These are phyloP conservation scores for Drosophila prosaltans DNA, from an alignment of 1,140 invertebrate genomes.

Conservation along the genomic window DNA sequence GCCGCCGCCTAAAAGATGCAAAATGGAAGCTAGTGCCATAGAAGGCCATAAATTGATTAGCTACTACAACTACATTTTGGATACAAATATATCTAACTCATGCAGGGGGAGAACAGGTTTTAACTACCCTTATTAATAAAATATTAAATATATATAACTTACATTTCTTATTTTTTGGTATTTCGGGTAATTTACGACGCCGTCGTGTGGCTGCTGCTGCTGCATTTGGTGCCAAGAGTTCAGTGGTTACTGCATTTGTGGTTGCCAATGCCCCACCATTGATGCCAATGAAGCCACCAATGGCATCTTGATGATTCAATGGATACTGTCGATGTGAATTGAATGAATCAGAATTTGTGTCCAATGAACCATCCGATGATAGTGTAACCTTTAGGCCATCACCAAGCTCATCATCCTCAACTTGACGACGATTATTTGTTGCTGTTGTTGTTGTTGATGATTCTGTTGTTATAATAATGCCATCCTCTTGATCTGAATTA, in stretches of 20 bases:
- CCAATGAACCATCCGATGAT: conserved; percentile 69
- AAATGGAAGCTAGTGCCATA: conserved; percentile 82
- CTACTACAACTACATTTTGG: conserved; percentile 44
- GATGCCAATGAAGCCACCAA: conserved; percentile 74
- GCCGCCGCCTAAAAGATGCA: conserved; percentile 76
- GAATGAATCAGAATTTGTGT: conserved; percentile 72
- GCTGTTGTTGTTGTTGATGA: not conserved
- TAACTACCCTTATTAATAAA: not conserved
- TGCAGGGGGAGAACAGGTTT: conserved; percentile 7
- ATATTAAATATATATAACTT: conserved; percentile 59
- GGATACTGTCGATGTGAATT: conserved; percentile 80
- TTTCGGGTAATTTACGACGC: conserved; percentile 92
- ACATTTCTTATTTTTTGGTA: conserved; percentile 94
- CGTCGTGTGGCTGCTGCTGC: conserved; percentile 83
- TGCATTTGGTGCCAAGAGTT: conserved; percentile 60
- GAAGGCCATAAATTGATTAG: conserved; percentile 66
- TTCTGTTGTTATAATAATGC: conserved; percentile 32
- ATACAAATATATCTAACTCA: not conserved
- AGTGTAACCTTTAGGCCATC: conserved; percentile 79
- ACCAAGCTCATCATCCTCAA: conserved; percentile 83
- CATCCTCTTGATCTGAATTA: conserved; percentile 82
- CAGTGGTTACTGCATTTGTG: conserved; percentile 13
- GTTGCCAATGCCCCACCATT: conserved; percentile 31
- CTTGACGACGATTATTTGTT: conserved; percentile 50
- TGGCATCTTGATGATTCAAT: conserved; percentile 77